Evolutionary conservation across 2,113 vertebrate species (phyloP).

Genomic region (Tyrannus savana): DNA sequence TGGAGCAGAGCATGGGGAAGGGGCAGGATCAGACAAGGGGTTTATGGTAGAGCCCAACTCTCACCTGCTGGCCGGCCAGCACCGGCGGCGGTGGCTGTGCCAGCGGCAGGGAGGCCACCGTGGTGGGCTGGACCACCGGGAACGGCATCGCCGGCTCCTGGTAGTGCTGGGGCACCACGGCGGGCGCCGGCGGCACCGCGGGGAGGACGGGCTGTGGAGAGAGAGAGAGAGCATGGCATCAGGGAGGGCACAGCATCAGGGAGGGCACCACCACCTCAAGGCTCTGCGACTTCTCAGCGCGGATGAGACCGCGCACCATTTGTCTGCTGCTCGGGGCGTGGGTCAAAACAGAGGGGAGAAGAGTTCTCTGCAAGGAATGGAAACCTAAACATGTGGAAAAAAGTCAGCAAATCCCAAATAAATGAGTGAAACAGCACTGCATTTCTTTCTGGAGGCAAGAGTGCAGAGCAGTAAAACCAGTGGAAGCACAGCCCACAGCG

Average conservation of each 20-base stretch:
- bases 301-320: rapidly evolving
- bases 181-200: background rate
- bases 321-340: rapidly evolving
- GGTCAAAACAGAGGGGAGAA: background rate
- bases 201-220: constrained; percentile 66
- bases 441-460: background rate
- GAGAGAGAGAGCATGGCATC: background rate
- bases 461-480: background rate
- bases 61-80: constrained; percentile 80
- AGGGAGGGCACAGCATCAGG: background rate
- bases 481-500: background rate
- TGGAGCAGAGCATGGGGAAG: rapidly evolving
- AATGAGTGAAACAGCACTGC: background rate
- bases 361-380: background rate
- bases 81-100: constrained; percentile 46
- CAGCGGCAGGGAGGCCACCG: constrained; percentile 43
- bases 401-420: background rate
- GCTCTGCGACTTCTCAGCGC: background rate
- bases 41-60: background rate
- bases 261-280: rapidly evolving
- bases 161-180: constrained; percentile 60
- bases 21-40: rapidly evolving
- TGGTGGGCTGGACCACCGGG: constrained; percentile 59
- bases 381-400: background rate
- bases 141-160: constrained; percentile 74